Conservation (phyloP, 2,888 invertebrate genomes). For the Meteorus colon region DNA sequence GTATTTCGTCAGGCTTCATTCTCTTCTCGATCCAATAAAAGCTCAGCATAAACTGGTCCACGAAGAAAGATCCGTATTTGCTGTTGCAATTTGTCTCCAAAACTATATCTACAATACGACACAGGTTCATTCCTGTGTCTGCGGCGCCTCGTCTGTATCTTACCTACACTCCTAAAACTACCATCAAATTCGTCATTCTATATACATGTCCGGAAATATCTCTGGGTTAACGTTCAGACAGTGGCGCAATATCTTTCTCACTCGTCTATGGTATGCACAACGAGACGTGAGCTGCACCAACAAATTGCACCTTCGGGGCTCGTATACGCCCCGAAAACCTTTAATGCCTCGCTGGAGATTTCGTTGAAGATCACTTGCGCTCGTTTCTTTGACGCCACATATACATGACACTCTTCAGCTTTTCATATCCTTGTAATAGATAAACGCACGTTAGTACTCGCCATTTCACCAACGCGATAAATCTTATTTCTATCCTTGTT, state of each 20-base stretch:
- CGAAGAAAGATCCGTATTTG: background rate
- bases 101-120: background rate
- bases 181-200: conserved; percentile 10
- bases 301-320: conserved; percentile 45
- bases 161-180: background rate
- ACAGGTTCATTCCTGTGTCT: background rate
- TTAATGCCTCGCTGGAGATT: conserved; percentile 39
- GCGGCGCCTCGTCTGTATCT: background rate
- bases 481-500: background rate
- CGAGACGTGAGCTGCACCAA: conserved; percentile 37
- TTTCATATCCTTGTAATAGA: conserved; percentile 18
- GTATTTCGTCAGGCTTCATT: background rate
- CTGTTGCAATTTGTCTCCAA: conserved; percentile 8
- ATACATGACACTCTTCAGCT: background rate
- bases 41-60: conserved; percentile 10
- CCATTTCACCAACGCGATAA: background rate
- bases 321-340: conserved; percentile 38
- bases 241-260: background rate
- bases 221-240: conserved; percentile 3
- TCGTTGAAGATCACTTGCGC: conserved; percentile 30
- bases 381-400: conserved; percentile 31
- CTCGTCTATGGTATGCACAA: conserved; percentile 34
- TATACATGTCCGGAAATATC: conserved; percentile 12
- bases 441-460: conserved; percentile 7
- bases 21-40: background rate